Evolutionary conservation across 2,888 invertebrate genomes (phyloP).

Genomic region (Ectemnius lituratus): DNA sequence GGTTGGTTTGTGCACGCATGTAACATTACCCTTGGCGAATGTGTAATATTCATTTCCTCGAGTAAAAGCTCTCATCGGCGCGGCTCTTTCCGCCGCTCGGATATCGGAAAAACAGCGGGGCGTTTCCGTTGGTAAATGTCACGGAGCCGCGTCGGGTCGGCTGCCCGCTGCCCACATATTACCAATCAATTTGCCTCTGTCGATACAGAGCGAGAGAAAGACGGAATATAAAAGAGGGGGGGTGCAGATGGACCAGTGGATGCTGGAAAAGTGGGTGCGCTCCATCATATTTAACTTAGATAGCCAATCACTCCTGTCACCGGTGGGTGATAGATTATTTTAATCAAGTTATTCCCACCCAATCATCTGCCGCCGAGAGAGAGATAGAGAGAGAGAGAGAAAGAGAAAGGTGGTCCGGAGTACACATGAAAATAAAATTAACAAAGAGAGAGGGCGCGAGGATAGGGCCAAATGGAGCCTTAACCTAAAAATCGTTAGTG

Average conservation of each 20-base stretch:
- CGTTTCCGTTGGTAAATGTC: conserved; percentile 65
- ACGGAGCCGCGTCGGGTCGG: conserved; percentile 43
- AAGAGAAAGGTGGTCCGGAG: conserved; percentile 27
- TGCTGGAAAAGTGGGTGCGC: conserved; percentile 50
- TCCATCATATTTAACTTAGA: conserved; percentile 70
- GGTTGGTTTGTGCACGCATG: no score
- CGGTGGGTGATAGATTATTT: conserved; percentile 69
- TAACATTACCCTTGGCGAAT: conserved; percentile 28
- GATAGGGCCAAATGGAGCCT: conserved; percentile 30
- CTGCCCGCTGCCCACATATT: conserved; percentile 61
- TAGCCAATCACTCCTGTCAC: conserved; percentile 68
- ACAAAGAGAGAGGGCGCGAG: conserved; percentile 17
- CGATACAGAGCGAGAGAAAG: conserved; percentile 48
- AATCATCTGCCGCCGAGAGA: conserved; percentile 45
- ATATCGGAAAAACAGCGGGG: conserved; percentile 60
- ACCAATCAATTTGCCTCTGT: conserved; percentile 67
- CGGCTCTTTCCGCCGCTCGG: conserved; percentile 57
- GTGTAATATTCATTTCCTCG: conserved; percentile 62
- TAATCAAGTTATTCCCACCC: conserved; percentile 68
- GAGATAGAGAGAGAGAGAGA: conserved; percentile 11
- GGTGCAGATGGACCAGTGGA: conserved; percentile 1
- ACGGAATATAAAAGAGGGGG: conserved; percentile 16
- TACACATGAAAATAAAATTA: conserved; percentile 59
- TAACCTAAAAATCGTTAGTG: conserved; percentile 43
- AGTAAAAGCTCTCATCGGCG: conserved; percentile 60